Evolutionary conservation across 2,113 vertebrate species (phyloP).

Genomic region (Oenanthe melanoleuca): DNA sequence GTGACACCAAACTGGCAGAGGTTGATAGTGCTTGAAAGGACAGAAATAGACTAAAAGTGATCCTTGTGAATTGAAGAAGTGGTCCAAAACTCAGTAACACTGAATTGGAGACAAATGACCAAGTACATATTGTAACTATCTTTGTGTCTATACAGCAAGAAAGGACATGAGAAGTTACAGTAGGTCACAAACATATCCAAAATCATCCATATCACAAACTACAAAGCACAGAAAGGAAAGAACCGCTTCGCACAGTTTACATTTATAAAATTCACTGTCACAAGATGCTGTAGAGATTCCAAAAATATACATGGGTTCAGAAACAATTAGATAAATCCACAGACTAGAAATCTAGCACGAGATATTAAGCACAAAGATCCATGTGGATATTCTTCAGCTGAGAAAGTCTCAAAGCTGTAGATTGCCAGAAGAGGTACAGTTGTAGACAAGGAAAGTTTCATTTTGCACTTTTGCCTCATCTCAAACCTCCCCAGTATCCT

Average conservation of each 20-base stretch:
- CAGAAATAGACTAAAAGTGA: background rate
- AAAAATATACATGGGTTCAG: background rate
- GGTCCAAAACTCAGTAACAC: background rate
- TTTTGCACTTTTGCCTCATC: background rate
- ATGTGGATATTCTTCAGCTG: slow-evolving; percentile 4
- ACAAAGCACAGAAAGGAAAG: background rate
- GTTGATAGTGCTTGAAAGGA: background rate
- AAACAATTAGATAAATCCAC: background rate
- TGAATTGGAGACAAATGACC: slow-evolving; percentile 4
- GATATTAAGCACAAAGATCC: slow-evolving; percentile 27
- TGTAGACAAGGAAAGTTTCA: background rate
- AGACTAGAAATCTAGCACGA: background rate
- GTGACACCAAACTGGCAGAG: background rate
- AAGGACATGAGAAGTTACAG: background rate
- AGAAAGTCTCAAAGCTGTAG: slow-evolving; percentile 40
- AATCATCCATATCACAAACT: background rate
- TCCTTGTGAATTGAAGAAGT: background rate
- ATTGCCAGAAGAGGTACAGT: slow-evolving; percentile 22
- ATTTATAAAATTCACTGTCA: slow-evolving; percentile 48
- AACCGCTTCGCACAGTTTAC: slow-evolving; percentile 13
- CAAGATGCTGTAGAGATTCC: slow-evolving; percentile 3
- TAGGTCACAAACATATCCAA: slow-evolving; percentile 5
- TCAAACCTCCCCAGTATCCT: background rate
- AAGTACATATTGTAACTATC: background rate
- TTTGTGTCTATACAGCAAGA: slow-evolving; percentile 3